Evolutionary conservation across 2,113 vertebrate species (phyloP).

Genomic region (Bettongia penicillata): DNA sequence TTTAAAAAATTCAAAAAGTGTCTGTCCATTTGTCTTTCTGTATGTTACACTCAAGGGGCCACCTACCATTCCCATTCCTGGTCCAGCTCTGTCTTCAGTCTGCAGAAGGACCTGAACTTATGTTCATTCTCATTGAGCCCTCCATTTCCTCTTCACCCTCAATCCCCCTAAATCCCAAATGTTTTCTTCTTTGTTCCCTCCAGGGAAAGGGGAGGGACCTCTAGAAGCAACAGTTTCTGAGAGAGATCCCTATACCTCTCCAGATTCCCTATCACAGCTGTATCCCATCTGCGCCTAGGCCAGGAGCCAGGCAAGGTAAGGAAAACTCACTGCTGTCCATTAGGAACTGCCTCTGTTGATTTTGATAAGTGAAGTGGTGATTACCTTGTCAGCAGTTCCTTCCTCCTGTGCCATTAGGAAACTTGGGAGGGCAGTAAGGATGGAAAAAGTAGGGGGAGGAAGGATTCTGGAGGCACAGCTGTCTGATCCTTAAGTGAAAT

Average conservation of each 20-base stretch:
- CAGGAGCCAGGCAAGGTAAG: conserved; percentile 70
- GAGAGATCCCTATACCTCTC: background rate
- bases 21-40: background rate
- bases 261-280: conserved; percentile 52
- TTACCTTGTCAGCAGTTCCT: background rate
- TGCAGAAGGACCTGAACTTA: background rate
- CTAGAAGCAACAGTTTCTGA: background rate
- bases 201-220: background rate
- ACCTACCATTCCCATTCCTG: background rate
- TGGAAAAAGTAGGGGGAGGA: background rate
- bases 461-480: background rate
- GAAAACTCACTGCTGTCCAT: conserved; percentile 68
- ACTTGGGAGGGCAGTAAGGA: background rate
- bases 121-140: background rate
- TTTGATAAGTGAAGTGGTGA: conserved; percentile 44
- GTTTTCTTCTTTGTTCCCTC: conserved; percentile 2
- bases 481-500: conserved; percentile 25
- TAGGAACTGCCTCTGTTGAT: conserved; percentile 26
- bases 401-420: background rate
- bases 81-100: background rate
- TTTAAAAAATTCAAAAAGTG: background rate
- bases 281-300: conserved; percentile 65
- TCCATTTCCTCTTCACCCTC: background rate
- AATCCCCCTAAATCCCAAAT: background rate
- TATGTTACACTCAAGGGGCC: background rate